Evolutionary conservation across 2,888 invertebrate genomes (phyloP).

Genomic region (Ischnus inquisitorius): DNA sequence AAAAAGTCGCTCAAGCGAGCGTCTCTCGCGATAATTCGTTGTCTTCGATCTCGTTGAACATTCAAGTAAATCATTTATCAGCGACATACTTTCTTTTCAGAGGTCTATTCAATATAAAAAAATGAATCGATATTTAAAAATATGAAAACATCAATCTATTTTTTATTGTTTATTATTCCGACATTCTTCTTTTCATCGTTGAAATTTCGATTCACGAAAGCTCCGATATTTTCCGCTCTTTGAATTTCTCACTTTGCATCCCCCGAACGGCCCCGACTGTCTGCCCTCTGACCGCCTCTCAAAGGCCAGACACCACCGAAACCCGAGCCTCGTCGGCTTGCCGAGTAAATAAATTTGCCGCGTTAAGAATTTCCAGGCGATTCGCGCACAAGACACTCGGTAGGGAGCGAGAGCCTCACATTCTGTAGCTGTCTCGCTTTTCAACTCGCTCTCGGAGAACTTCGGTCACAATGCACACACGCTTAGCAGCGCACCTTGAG

Average conservation of each 20-base stretch:
- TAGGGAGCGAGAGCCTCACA: not conserved
- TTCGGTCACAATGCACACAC: conserved; percentile 19
- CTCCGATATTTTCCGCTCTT: not conserved
- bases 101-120: no score
- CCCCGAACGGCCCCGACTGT: not conserved
- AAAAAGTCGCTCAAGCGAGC: no score
- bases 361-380: not conserved
- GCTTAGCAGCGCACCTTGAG: conserved; percentile 42
- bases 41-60: not conserved
- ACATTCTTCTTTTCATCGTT: not conserved
- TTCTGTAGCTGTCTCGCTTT: conserved; percentile 8
- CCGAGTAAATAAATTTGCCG: conserved; percentile 8
- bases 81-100: not conserved
- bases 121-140: not conserved
- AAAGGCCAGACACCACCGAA: no score
- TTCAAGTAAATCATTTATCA: not conserved
- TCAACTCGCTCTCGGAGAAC: conserved; percentile 1
- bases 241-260: not conserved
- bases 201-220: not conserved
- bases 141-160: not conserved
- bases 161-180: no score
- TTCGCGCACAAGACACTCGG: not conserved
- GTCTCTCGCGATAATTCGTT: no score
- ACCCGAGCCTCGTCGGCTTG: not conserved
- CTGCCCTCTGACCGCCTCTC: not conserved